A percentile compares a stretch with the other conserved stretches of the same genome.
Evolutionary conservation across 1,140 invertebrate genomes (phyloP).

Genomic region (Araneus ventricosus): DNA sequence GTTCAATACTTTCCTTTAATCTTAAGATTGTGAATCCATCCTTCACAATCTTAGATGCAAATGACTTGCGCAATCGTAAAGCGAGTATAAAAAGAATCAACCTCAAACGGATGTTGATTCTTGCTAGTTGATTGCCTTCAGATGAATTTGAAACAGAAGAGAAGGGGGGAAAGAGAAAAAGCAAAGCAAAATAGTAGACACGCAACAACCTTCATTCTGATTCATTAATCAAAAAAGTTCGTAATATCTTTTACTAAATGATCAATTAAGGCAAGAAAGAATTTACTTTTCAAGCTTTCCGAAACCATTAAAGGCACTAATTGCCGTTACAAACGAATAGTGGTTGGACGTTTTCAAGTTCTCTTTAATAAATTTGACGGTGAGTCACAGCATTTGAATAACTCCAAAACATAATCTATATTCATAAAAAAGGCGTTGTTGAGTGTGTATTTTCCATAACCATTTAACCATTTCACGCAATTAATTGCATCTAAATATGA

Average conservation of each 20-base stretch:
- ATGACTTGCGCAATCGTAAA: not conserved
- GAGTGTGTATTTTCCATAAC: no score
- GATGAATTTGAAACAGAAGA: not conserved
- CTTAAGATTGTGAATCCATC: no score
- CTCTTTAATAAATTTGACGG: not conserved
- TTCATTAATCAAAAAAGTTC: not conserved
- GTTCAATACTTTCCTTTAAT: no score
- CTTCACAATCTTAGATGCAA: not conserved
- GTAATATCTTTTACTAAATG: not conserved
- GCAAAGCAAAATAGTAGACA: not conserved
- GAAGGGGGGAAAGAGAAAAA: not conserved
- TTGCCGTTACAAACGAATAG: not conserved
- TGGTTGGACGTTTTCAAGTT: not conserved
- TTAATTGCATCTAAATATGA: no score
- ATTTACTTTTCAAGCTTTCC: not conserved
- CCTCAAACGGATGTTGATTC: not conserved
- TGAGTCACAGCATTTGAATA: not conserved
- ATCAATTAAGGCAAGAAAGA: not conserved
- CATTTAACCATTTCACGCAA: no score
- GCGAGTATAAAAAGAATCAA: not conserved
- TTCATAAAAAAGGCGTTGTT: no score
- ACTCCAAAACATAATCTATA: no score
- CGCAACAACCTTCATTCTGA: not conserved
- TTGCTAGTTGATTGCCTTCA: conserved; percentile 12
- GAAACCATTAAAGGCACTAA: conserved; percentile 5